Base-by-base conservation (phyloP, 2,888 invertebrate genomes). In the Apotomis capreana region DNA sequence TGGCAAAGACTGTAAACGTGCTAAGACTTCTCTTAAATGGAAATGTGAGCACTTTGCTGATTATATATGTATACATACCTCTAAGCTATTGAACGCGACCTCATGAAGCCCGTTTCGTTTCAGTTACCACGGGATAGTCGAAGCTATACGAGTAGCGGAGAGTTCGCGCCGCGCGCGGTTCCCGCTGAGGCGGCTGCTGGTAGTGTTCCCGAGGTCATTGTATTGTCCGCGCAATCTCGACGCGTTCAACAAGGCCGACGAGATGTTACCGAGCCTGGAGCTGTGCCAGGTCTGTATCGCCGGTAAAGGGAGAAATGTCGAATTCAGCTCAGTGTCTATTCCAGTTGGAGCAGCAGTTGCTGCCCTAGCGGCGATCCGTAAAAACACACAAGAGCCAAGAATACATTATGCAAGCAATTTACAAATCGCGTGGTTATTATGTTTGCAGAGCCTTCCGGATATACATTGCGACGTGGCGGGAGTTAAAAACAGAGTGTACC, bases 191-290 rank as follows among this genome's bases (percentile, higher is more conserved):
- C 94, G 93, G 75, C 80, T 96, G 12, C 94, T 95, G 78, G 91
- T 96, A 49, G 84, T 96, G 36, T 94, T 95, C 77, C 95, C 95
- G 5, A 91, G 94, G 77, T 94, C 94, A 0, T 84, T 94, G 57
- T 92, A 91, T 80, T 94, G 95, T 62, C 94, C 95, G 1, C 92
- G 94, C 0, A 93, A 94, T 77, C 80, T 95, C 8, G 88, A 87
- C 73, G 87, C 91, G 52, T 87, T 90, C 65, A 91, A 92, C 68
- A 75, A 76, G 0, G 80, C 85, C 26, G 77, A 79, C 6, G 70
- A 74, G 0, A 83, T 83, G 8, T 59, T 84, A 13, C 78, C 89
- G 0, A 85, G 86, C 78, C 71, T 95, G 73, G 94, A 94, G 71
- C 84, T 88, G n/a, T 87, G 90, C n/a, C 79, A 82, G 79, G 94